Base-by-base conservation (phyloP, 2,888 invertebrate species). In the Erebia aethiops region DNA sequence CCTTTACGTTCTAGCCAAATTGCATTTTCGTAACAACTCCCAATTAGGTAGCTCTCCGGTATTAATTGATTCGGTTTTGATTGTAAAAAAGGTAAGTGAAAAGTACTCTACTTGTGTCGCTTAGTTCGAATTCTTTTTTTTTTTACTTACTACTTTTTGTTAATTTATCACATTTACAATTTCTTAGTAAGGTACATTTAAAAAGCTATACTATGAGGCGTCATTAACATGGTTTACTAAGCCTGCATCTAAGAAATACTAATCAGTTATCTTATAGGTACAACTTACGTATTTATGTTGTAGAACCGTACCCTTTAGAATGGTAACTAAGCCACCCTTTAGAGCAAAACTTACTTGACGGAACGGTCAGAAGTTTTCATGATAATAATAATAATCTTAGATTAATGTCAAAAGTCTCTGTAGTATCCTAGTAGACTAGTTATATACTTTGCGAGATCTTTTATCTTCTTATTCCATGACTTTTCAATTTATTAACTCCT, bases 1-100 rank as follows among this genome's bases (percentile, higher is more conserved):
- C 71, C 57, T 74, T 74, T 67, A 71, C 60, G 69, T 56, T 69
- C 60, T 64, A 64, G 64, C 26, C 67, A 67, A 69, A 54, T 74
- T 66, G 52, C 67, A 49, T 69, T 70, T 69, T 61, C 49, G 56
- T 69, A 58, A 69, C 69, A 61, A 62, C 65, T 63, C 69, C 57
- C 43, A 21, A 66, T 68, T 71, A 65, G 46, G 52, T 63, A 14
- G 67, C 57, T 26, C 67, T 67, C 35, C 51, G 54, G 57, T 57
- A 56, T 66, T 66, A 64, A 64, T 64, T 64, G 64, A 64, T 64
- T 64, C 64, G 64, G 54, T 64, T 64, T 64, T 64, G 52, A 64
- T 64, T 54, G 52, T 41, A 54, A 64, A 64, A 64, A 64, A n/a
- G 13, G 52, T 41, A 16, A 10, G 35, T 16, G 64, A 54, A 64